phyloP scores from a whole-genome alignment of 1,140 invertebrate species.

The Zaprionus africanus region DNA sequence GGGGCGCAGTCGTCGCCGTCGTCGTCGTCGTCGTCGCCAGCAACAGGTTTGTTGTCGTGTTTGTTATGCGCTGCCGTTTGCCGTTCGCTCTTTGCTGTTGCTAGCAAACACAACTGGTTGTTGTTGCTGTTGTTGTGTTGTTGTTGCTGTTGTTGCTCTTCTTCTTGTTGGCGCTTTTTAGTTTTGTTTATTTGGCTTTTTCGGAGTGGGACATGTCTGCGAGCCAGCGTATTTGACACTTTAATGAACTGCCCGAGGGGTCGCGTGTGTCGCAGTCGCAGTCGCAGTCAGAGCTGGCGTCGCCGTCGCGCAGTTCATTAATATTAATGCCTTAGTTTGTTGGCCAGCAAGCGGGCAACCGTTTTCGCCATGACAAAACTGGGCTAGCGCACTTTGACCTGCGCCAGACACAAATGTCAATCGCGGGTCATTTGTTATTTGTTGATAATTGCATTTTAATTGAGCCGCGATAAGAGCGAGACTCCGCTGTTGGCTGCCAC shows the following conservation, averaged over 20 bases:
- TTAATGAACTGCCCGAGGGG: conserved; percentile 74
- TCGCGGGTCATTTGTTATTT: conserved; percentile 65
- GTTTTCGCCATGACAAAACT: conserved; percentile 56
- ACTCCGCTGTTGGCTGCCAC: background rate
- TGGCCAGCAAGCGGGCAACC: background rate
- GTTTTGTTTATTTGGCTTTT: conserved; percentile 11
- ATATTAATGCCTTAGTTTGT: conserved; percentile 67
- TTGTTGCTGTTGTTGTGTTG: conserved; percentile 26
- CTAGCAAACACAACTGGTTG: conserved; percentile 58
- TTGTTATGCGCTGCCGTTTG: conserved; percentile 43
- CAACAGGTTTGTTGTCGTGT: conserved; percentile 70
- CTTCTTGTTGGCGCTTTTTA: conserved; percentile 16
- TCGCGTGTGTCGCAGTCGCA: conserved; percentile 65
- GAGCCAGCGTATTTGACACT: conserved; percentile 74
- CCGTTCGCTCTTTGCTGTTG: conserved; percentile 6
- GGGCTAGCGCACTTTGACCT: conserved; percentile 59
- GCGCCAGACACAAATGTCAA: conserved; percentile 66
- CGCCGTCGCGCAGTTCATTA: conserved; percentile 63
- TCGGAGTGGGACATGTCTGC: conserved; percentile 49
- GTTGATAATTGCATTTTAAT: conserved; percentile 75
- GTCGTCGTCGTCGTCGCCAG: conserved; percentile 18
- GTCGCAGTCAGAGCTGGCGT: conserved; percentile 2
- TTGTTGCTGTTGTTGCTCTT: conserved; percentile 21
- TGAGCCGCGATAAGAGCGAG: conserved; percentile 43
- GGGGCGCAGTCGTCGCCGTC: conserved; percentile 29